Percentiles rank a stretch among this genome's conserved stretches.
Conservation (phyloP, 2,888 invertebrate species). For the Conchocele bisecta region DNA sequence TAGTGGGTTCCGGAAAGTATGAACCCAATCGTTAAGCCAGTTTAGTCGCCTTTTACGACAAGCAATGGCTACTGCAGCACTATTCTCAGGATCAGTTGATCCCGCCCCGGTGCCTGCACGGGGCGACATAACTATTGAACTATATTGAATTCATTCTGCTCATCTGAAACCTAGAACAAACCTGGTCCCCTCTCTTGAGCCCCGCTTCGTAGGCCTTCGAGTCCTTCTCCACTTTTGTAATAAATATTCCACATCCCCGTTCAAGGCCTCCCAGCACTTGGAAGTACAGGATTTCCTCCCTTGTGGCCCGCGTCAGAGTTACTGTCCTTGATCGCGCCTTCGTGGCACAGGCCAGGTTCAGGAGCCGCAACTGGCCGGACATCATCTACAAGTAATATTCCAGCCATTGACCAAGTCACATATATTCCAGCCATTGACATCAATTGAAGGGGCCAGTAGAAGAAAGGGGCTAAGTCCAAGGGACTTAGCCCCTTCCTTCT, state of each 20-base stretch:
- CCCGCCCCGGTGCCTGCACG: no score
- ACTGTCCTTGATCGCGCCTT: conserved; percentile 96
- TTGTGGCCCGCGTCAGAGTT: conserved; percentile 94
- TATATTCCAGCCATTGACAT: neutral
- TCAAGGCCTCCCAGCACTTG: conserved; percentile 97
- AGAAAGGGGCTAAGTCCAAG: no score
- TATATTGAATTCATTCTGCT: no score
- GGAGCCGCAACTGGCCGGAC: conserved; percentile 86
- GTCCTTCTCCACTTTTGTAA: conserved; percentile 95
- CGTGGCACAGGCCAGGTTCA: conserved; percentile 98
- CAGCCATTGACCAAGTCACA: neutral
- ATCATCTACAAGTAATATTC: conserved; percentile 85
- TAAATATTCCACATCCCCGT: conserved; percentile 95
- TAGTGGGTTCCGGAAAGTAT: no score
- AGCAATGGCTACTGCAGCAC: no score
- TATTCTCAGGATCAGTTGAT: no score
- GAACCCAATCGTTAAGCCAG: no score
- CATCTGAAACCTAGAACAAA: no score
- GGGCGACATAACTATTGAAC: no score
- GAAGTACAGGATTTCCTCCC: conserved; percentile 96
- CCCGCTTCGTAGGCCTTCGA: conserved; percentile 98
- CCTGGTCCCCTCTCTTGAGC: conserved; percentile 96
- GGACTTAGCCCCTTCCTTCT: no score
- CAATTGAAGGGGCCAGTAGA: no score
- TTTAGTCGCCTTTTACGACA: no score